Evolutionary conservation across 2,888 invertebrate genomes (phyloP).

Genomic region (Biston stratarius): DNA sequence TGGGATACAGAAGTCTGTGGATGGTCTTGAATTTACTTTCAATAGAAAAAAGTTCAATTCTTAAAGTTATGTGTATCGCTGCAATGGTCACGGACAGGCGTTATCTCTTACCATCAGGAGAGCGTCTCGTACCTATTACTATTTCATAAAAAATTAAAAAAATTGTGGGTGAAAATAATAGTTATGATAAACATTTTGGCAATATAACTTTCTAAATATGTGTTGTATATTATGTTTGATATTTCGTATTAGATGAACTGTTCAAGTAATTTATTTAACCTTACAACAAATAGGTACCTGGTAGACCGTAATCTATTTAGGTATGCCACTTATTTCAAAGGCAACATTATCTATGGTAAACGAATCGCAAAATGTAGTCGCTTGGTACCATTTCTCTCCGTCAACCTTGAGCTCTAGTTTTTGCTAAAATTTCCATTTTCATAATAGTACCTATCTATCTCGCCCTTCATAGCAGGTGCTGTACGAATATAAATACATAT

Average conservation of each 20-base stretch:
- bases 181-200: too few species aligned
- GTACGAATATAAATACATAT: conserved; percentile 1
- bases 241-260: not conserved
- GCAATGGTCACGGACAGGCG: too few species aligned
- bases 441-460: conserved; percentile 11
- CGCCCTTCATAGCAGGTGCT: conserved; percentile 13
- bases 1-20: too few species aligned
- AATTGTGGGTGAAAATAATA: too few species aligned
- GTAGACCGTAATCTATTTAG: not conserved
- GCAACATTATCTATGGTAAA: conserved; percentile 24
- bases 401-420: conserved; percentile 16
- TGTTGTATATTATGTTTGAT: too few species aligned
- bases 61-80: too few species aligned
- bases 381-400: conserved; percentile 14
- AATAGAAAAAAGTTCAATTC: too few species aligned
- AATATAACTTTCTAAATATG: too few species aligned
- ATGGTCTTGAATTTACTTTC: too few species aligned
- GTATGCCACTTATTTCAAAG: conserved; percentile 8
- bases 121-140: too few species aligned
- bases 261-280: not conserved
- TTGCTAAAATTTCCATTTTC: conserved; percentile 21
- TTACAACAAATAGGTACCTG: not conserved
- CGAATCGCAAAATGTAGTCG: conserved; percentile 3
- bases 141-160: too few species aligned
- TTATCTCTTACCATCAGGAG: too few species aligned